Percentiles rank a stretch among this genome's conserved stretches.
Evolutionary conservation across 2,113 vertebrate genomes (phyloP).

Genomic region (Pelecanoides urinatrix): DNA sequence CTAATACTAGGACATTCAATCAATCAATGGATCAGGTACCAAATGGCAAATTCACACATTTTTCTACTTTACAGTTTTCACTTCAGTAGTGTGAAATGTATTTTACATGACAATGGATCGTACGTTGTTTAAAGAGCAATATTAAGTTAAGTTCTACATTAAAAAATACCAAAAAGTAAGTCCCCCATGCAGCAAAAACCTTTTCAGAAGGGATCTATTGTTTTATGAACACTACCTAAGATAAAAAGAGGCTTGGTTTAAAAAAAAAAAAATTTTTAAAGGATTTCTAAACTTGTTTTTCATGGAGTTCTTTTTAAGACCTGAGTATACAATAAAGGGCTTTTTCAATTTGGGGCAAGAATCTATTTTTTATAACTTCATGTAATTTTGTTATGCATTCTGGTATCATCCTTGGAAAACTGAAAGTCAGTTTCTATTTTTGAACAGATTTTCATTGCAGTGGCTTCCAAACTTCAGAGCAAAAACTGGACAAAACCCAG

Average conservation of each 20-base stretch:
- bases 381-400: background rate
- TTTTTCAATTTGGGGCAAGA: background rate
- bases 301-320: background rate
- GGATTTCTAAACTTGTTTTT: background rate
- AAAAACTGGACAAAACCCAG: background rate
- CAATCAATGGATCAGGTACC: background rate
- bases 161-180: background rate
- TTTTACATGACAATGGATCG: background rate
- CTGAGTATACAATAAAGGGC: background rate
- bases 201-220: background rate
- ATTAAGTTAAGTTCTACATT: background rate
- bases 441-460: background rate
- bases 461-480: background rate
- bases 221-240: background rate
- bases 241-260: background rate
- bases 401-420: background rate
- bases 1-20: background rate
- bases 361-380: background rate
- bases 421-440: background rate
- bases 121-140: background rate
- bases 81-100: background rate
- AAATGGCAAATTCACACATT: background rate
- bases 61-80: background rate
- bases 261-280: background rate
- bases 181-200: background rate